Evolutionary conservation across 2,888 invertebrate genomes (phyloP).

Genomic region (Celastrina argiolus): DNA sequence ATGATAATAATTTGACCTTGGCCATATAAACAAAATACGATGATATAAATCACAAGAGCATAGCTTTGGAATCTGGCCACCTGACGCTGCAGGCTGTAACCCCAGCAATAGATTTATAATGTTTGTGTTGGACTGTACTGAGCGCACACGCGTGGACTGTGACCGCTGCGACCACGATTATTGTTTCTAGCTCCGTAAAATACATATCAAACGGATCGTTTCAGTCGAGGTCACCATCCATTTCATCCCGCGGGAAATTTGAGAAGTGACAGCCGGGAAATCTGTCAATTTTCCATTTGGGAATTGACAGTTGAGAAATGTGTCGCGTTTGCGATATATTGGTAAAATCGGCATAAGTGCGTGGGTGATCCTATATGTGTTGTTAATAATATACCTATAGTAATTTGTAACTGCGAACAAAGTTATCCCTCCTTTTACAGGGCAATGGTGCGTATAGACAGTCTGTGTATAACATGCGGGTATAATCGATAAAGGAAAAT

Average conservation of each 20-base stretch:
- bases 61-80: slow-evolving; percentile 29
- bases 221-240: not conserved
- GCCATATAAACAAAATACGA: too few relatives aligned
- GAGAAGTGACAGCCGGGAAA: not conserved
- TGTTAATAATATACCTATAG: too few relatives aligned
- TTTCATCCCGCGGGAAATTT: not conserved
- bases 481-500: slow-evolving; percentile 1
- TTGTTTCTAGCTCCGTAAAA: not conserved
- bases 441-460: too few relatives aligned
- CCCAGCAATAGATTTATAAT: slow-evolving; percentile 54
- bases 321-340: too few relatives aligned
- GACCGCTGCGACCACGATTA: not conserved
- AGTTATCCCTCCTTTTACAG: too few relatives aligned
- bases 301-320: too few relatives aligned
- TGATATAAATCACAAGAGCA: too few relatives aligned
- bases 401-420: too few relatives aligned
- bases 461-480: not conserved
- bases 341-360: too few relatives aligned
- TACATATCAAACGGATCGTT: not conserved
- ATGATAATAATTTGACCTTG: too few relatives aligned
- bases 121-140: slow-evolving; percentile 48
- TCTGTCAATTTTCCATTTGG: too few relatives aligned
- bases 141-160: not conserved
- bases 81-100: slow-evolving; percentile 45
- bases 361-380: too few relatives aligned